Evolutionary conservation across 2,888 invertebrate species (phyloP), one percentile per base, ranked within the genome.

Genomic region (Tetragnatha montana): DNA sequence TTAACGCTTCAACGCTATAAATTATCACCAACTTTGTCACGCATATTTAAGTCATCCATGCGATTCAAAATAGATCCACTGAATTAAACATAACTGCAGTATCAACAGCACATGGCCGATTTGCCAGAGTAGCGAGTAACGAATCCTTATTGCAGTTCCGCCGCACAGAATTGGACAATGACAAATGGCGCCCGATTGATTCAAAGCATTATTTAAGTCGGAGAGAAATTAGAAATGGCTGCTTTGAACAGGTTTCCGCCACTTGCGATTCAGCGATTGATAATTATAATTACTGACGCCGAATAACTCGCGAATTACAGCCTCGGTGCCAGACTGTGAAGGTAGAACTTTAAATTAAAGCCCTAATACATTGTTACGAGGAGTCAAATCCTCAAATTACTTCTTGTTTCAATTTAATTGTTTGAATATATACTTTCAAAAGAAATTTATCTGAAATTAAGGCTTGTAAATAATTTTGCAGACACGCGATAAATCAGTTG

Each of bases 141-240:
- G 70, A 78, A 51, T 85, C 85, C 85, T 78, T 85, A 78, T 78
- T 78, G 51, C 70, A 78, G 71, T 85, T 76, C 50, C 85, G 21
- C 21, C 71, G 68, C 69, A 50, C 70, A 78, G 85, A 70, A 78
- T 19, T 10, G 10, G 71, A 71, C 85, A 85, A n/a, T 79, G 85
- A 78, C 50, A 85, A 85, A 85, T 78, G 85, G 51, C 22, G 35
- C 17, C 6, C 85, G 47, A 78, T 79, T 51, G 85, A 85, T 85
- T 85, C 70, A 85, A 70, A 51, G 85, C 70, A 85, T 78, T 85
- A 85, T 79, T 85, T 78, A 78, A 85, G 78, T 85, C 70, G 78
- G 78, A n/a, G 78, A 35, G 78, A 79, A 69, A 84, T 84, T 84
- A 84, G 76, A 76, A 85, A 85, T 78, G 69, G 69, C 85, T 85